Base-by-base conservation (phyloP, 1,140 invertebrate genomes). In the Caenorhabditis inopinata region DNA sequence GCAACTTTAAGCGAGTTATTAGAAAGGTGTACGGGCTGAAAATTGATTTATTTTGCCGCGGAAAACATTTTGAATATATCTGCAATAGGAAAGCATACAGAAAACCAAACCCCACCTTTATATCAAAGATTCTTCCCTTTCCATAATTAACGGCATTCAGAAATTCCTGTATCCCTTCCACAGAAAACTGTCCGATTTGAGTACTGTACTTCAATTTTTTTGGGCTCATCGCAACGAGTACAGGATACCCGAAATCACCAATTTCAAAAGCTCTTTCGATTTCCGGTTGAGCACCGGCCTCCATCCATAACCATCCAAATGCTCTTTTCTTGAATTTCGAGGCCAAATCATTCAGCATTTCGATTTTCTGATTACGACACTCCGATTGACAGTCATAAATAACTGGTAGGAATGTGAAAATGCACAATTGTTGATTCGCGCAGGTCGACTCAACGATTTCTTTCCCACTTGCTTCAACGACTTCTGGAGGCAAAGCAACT, bases 111-210 rank as follows among this genome's bases (percentile, higher is more conserved):
- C n/a, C n/a, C 21, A 68, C 58, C 58, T 68, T 23, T 7, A 68
- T 21, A 38, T 9, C 9, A 2, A 2, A 14, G 12, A 68, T 32
- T 68, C 58, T 38, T 42, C 32, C 32, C 38, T 68, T 68, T 21
- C 58, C 58, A 38, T 68, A 68, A 23, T 18, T 38, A 5, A 68
- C 58, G 1, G 58, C 27, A 68, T 68, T 68, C 58, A 68, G 21
- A 32, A 68, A 68, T 38, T 68, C 58, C 7, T 29, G 12, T n/a
- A 68, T 68, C 27, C 58, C 58, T 1, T 42, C 32, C 1, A 42
- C 32, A 11, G 58, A 68, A n/a, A 68, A 68, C n/a, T 68, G 58
- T 16, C 58, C 58, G n/a, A 68, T 68, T 68, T 68, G 58, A 9
- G 58, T 68, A 32, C 23, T 21, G 32, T 16, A 68, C n/a, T 38